Evolutionary conservation across 2,797 vertebrate genomes (phyloP).

Genomic region (Paratrypauchen microcephalus): DNA sequence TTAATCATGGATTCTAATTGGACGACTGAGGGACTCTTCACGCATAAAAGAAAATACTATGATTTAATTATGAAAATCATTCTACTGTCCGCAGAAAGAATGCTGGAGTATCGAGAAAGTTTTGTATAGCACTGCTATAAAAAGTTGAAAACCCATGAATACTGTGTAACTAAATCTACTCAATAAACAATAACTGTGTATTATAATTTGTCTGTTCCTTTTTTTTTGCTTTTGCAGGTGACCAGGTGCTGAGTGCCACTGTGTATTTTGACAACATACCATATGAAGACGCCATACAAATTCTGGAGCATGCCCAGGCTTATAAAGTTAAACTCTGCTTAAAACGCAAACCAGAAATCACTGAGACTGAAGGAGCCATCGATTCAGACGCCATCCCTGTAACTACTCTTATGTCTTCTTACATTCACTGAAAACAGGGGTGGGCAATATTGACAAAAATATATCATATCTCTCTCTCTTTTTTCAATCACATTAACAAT

Average conservation of each 20-base stretch:
- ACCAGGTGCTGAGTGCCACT: conserved; percentile 93
- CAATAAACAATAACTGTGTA: not conserved
- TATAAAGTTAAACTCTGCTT: conserved; percentile 92
- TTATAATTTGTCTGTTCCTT: not conserved
- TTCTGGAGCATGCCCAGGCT: conserved; percentile 90
- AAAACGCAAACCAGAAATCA: conserved; percentile 81
- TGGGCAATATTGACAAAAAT: no score
- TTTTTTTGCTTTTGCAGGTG: conserved; percentile 74
- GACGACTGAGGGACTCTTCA: no score
- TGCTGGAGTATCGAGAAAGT: no score
- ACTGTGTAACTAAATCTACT: not conserved
- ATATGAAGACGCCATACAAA: conserved; percentile 95
- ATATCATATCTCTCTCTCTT: no score
- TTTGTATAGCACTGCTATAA: no score
- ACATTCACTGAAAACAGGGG: not conserved
- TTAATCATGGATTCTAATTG: no score
- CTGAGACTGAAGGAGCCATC: conserved; percentile 58
- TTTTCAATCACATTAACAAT: no score
- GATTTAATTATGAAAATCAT: no score
- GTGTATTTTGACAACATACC: conserved; percentile 93
- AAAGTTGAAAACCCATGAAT: no score
- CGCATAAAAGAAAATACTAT: no score
- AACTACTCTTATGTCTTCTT: conserved; percentile 48
- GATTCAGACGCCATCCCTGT: conserved; percentile 66
- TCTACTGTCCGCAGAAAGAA: no score